Percentiles rank a stretch among this genome's conserved stretches.
Conservation (phyloP, 2,797 vertebrate species). For the Spatula clypeata region DNA sequence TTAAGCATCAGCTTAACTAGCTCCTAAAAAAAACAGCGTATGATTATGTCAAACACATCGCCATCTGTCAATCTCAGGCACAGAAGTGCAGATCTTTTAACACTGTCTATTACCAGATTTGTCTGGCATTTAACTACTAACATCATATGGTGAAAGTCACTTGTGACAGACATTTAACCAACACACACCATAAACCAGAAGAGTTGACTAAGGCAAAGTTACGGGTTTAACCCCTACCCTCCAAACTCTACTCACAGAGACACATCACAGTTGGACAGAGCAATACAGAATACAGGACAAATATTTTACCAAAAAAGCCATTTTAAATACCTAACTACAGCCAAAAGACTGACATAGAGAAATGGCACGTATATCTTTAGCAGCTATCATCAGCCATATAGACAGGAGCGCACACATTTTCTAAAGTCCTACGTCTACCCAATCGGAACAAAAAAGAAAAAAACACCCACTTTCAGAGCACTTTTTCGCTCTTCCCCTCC, state of each 20-base stretch:
- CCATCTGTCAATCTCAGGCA: background rate
- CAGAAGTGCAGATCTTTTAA: background rate
- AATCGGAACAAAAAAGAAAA: background rate
- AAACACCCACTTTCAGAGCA: background rate
- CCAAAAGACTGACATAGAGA: background rate
- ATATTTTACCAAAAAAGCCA: background rate
- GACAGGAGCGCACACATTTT: background rate
- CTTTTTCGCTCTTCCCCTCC: conserved; percentile 4
- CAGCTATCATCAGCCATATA: background rate
- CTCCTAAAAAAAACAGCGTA: background rate
- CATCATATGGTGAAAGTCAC: fast-evolving
- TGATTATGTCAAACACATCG: background rate
- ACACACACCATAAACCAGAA: background rate
- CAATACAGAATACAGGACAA: background rate
- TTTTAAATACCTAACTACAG: background rate
- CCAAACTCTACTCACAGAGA: background rate
- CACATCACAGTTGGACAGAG: background rate
- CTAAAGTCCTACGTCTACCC: conserved; percentile 11
- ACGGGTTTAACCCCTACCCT: background rate
- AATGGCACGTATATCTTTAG: background rate
- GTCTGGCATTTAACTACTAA: background rate
- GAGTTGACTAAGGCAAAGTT: background rate
- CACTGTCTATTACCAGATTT: background rate
- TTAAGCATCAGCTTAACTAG: background rate
- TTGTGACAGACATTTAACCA: background rate